Evolutionary conservation across 2,113 vertebrate genomes (phyloP).

Genomic region (Panurus biarmicus): DNA sequence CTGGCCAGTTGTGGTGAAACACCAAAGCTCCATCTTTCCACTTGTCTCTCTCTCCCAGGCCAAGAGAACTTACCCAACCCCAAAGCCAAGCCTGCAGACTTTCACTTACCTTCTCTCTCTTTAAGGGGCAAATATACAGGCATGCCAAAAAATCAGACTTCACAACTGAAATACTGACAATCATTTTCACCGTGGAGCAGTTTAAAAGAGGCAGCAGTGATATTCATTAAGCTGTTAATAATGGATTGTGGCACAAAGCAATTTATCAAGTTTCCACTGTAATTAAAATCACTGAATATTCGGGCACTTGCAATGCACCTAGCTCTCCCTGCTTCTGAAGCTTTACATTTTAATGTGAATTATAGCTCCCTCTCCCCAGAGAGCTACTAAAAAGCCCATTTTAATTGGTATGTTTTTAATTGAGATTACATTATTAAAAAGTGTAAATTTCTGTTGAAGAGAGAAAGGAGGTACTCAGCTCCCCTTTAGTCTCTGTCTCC

Average conservation of each 20-base stretch:
- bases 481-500: neutral
- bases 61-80: neutral
- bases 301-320: slow-evolving; percentile 49
- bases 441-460: slow-evolving; percentile 32
- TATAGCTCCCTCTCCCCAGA: slow-evolving; percentile 30
- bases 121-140: neutral
- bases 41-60: neutral
- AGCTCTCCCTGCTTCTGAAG: slow-evolving; percentile 42
- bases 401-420: slow-evolving; percentile 63
- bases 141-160: neutral
- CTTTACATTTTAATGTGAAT: slow-evolving; percentile 58
- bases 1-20: neutral
- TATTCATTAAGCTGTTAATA: slow-evolving; percentile 63
- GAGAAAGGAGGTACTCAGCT: neutral
- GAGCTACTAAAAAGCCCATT: slow-evolving; percentile 45
- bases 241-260: slow-evolving; percentile 55
- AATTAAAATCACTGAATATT: slow-evolving; percentile 63
- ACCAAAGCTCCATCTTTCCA: neutral
- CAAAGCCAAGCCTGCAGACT: neutral
- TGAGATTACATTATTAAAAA: slow-evolving; percentile 54
- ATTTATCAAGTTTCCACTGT: slow-evolving; percentile 62
- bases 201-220: slow-evolving; percentile 26
- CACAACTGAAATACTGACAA: neutral
- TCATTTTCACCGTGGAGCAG: neutral
- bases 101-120: neutral